Conservation (phyloP, 2,113 vertebrate species). For the Struthio camelus region DNA sequence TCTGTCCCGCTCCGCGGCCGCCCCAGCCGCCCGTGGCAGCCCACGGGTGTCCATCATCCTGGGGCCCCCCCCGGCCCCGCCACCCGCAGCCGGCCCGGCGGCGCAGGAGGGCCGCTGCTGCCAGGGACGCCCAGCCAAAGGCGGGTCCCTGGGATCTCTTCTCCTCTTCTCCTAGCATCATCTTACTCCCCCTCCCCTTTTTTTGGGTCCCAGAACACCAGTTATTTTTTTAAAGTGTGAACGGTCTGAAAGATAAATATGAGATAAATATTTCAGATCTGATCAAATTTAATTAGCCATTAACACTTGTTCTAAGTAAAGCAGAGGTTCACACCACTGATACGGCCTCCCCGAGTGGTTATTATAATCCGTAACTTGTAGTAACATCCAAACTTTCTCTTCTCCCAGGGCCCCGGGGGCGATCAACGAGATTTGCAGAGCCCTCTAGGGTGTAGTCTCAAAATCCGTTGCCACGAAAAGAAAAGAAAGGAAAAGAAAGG, state of each 20-base stretch:
- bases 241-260: background rate
- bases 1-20: background rate
- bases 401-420: background rate
- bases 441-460: background rate
- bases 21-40: background rate
- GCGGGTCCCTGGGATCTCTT: background rate
- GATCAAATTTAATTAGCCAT: background rate
- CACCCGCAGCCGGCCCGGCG: background rate
- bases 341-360: background rate
- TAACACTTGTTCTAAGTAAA: conserved; percentile 45
- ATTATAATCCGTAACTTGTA: background rate
- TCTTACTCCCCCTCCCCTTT: rapidly evolving
- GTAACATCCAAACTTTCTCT: background rate
- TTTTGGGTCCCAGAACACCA: too few relatives aligned
- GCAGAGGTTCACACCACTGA: background rate
- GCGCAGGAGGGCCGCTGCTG: background rate
- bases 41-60: rapidly evolving
- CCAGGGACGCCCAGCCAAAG: background rate
- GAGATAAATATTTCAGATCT: conserved; percentile 6
- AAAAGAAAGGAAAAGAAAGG: background rate
- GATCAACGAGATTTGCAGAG: background rate
- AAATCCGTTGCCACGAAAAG: background rate
- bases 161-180: background rate
- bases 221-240: background rate
- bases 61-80: background rate